Evolutionary conservation across 2,888 invertebrate genomes (phyloP).

Genomic region (Liopterus haemorrhoidalis): DNA sequence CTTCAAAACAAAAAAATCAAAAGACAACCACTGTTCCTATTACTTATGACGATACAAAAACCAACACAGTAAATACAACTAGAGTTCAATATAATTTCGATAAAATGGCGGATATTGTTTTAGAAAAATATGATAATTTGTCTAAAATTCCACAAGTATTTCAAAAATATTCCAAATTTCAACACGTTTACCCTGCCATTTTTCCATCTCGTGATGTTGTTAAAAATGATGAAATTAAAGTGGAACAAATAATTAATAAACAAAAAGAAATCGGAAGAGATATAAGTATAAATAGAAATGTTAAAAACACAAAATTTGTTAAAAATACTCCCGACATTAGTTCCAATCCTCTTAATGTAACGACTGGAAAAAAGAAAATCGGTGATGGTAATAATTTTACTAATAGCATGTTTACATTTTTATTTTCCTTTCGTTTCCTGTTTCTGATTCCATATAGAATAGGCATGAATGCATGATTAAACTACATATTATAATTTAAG

Average conservation of each 20-base stretch:
- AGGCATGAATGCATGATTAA: no score
- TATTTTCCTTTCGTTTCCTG: conserved; percentile 15
- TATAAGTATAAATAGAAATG: conserved; percentile 44
- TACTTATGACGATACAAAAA: conserved; percentile 9
- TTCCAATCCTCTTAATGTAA: conserved; percentile 27
- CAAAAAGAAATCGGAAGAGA: conserved; percentile 47
- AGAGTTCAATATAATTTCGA: conserved; percentile 14
- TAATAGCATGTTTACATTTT: conserved; percentile 14
- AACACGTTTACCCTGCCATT: conserved; percentile 69
- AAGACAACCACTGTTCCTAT: conserved; percentile 19
- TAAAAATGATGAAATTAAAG: conserved; percentile 38
- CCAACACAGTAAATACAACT: conserved; percentile 16
- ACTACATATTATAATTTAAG: no score
- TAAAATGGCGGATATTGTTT: conserved; percentile 16
- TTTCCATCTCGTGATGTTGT: conserved; percentile 47
- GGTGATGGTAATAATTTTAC: conserved; percentile 30
- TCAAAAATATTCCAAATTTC: conserved; percentile 69
- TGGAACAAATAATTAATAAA: conserved; percentile 41
- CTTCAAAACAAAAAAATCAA: conserved; percentile 23
- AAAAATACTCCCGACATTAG: conserved; percentile 38
- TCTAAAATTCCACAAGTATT: conserved; percentile 63
- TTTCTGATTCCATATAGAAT: conserved; percentile 7
- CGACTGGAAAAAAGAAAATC: conserved; percentile 27
- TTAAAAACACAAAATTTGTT: conserved; percentile 41
- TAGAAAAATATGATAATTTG: conserved; percentile 19